These are phyloP conservation scores for Oostethus manadensis DNA, from an alignment of 2,113 vertebrate genomes.

Conservation along the genomic window DNA sequence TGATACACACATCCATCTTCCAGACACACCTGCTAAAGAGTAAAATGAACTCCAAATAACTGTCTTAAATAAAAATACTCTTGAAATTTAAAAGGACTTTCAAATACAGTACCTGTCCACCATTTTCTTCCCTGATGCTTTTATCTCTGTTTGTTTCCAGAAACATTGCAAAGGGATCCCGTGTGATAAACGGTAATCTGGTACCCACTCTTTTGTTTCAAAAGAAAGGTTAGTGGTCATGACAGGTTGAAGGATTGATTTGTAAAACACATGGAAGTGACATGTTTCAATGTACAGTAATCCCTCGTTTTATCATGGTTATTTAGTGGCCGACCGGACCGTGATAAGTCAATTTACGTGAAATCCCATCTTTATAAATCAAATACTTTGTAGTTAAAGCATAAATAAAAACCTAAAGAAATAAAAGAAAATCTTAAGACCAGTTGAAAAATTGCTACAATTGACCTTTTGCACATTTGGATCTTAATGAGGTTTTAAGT, in stretches of 20 bases:
- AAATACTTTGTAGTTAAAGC: too few species aligned
- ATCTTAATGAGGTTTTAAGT: too few species aligned
- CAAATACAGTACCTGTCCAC: neutral
- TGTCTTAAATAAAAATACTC: neutral
- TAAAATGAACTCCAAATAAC: neutral
- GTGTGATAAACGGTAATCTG: conserved; percentile 70
- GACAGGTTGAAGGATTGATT: neutral
- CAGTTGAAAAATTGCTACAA: too few species aligned
- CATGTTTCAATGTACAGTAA: too few species aligned
- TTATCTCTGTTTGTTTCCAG: conserved; percentile 28
- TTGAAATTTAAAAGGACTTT: neutral
- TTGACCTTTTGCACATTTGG: too few species aligned
- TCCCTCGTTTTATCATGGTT: too few species aligned
- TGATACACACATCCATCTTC: neutral
- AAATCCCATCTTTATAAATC: too few species aligned
- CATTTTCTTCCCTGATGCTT: neutral
- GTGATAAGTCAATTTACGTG: too few species aligned
- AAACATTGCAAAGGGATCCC: conserved; percentile 35
- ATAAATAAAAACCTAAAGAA: too few species aligned
- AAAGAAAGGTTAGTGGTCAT: conserved; percentile 74
- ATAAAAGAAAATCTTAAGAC: too few species aligned
- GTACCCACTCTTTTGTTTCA: conserved; percentile 53
- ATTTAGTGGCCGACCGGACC: too few species aligned
- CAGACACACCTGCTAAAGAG: neutral
- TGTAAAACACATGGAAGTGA: neutral